Evolutionary conservation across 2,888 invertebrate genomes (phyloP).

Genomic region (Pandemis corylana): DNA sequence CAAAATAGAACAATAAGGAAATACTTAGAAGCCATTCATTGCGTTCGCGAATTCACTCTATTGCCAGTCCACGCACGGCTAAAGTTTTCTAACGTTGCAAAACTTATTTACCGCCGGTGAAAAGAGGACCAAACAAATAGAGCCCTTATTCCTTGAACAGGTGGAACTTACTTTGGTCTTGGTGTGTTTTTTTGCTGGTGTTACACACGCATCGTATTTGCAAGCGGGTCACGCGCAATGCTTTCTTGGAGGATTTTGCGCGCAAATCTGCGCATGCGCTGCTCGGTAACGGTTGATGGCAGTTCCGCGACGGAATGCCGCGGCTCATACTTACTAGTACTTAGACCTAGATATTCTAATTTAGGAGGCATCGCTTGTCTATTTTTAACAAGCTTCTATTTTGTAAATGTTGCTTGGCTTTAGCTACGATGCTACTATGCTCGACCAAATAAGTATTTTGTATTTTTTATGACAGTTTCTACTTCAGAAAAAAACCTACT

Average conservation of each 20-base stretch:
- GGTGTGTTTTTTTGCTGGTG: slow-evolving; percentile 32
- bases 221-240: slow-evolving; percentile 76
- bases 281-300: slow-evolving; percentile 76
- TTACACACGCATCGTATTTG: slow-evolving; percentile 65
- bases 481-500: too few species aligned
- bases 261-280: slow-evolving; percentile 71
- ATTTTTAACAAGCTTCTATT: slow-evolving; percentile 15
- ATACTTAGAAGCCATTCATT: slow-evolving; percentile 78
- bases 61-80: slow-evolving; percentile 72
- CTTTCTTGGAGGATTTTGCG: slow-evolving; percentile 82
- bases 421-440: neutral
- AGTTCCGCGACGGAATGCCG: slow-evolving; percentile 74
- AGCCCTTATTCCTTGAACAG: slow-evolving; percentile 49
- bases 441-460: too few species aligned
- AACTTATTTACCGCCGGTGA: slow-evolving; percentile 51
- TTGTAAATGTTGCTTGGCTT: neutral
- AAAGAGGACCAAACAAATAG: slow-evolving; percentile 55
- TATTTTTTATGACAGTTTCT: too few species aligned
- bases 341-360: slow-evolving; percentile 34
- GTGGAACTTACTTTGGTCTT: neutral
- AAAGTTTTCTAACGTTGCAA: slow-evolving; percentile 69
- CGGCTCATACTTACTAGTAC: slow-evolving; percentile 51
- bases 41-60: slow-evolving; percentile 76
- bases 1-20: slow-evolving; percentile 77
- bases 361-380: slow-evolving; percentile 23